Base-by-base conservation (phyloP, 2,888 invertebrate genomes). In the Ctenicera cuprea region DNA sequence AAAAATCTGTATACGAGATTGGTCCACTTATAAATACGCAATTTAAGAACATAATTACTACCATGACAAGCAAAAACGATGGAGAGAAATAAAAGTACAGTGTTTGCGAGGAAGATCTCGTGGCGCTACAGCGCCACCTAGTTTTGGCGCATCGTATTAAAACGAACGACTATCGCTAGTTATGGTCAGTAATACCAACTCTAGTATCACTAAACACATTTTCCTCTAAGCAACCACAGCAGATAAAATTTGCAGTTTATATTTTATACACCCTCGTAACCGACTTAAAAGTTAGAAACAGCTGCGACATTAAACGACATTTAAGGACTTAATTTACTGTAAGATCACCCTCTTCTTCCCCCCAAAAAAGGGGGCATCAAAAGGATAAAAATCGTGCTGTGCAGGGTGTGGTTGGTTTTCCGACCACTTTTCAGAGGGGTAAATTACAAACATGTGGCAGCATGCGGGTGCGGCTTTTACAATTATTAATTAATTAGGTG, bases 401-500 rank as follows among this genome's bases (percentile, higher is more conserved):
- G 16, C 33, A 38, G 59, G 59, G 59, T 59, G 59, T 30, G 54
- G 54, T 50, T 3, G 45, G 5, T 14, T 12, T 38, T 5, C 11
- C 20, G 18, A 11, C 38, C 18, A 38, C 3, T 18, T 37, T 20
- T 22, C 4, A 12, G 12, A 12, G 16, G 30, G 54, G 14, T 33
- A 54, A 54, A 30, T 50, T 54, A 54, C 26, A 54, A 54, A 54
- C 54, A 30, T 50, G 50, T 50, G 50, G 50, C 50, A 54, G 14
- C 54, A 54, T 30, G 54, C 54, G 30, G 54, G 54, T 14, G 54
- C 14, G 54, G 54, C 30, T 54, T 20, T 54, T 54, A 30, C 30
- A 41, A 67, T 67, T 59, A 48, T 45, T 41, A 65, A 50, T 52
- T 22, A 37, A 52, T 38, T 38, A 38, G 38, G 22, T 65, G 48